These are phyloP conservation scores for Urosaurus nigricauda DNA, from an alignment of 2,797 vertebrate genomes.

Conservation along the genomic window DNA sequence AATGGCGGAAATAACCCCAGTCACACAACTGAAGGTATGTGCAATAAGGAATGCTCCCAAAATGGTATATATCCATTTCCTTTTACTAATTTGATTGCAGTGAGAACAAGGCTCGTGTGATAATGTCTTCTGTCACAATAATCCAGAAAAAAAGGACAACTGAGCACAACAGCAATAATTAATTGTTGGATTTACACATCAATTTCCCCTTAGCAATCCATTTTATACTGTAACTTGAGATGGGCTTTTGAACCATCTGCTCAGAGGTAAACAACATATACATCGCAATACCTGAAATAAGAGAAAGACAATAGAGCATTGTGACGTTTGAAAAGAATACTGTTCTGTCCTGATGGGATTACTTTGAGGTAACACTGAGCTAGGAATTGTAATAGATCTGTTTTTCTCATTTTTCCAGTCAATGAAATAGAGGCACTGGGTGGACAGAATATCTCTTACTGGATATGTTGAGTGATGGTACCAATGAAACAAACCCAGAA, in stretches of 20 bases:
- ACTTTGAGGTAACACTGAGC: neutral
- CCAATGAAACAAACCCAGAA: neutral
- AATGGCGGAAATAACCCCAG: too few species aligned
- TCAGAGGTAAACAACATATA: neutral
- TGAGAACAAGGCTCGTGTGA: too few species aligned
- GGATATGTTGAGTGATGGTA: neutral
- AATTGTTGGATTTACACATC: conserved; percentile 9
- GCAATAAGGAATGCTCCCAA: too few species aligned
- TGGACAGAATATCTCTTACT: neutral
- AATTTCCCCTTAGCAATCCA: conserved; percentile 2
- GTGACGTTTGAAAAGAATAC: neutral
- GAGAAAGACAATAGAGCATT: neutral
- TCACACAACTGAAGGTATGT: too few species aligned
- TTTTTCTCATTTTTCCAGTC: conserved; percentile 11
- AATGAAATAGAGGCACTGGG: neutral
- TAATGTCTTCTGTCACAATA: neutral
- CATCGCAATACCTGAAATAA: conserved; percentile 7
- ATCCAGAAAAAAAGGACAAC: neutral
- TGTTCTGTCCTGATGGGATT: conserved; percentile 2
- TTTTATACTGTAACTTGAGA: neutral
- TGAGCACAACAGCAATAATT: neutral
- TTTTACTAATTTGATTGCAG: too few species aligned
- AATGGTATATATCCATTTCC: too few species aligned
- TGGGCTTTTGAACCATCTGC: neutral
- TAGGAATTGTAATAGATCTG: neutral